Evolutionary conservation across 2,888 invertebrate species (phyloP).

Genomic region (Dasypogon diadema): DNA sequence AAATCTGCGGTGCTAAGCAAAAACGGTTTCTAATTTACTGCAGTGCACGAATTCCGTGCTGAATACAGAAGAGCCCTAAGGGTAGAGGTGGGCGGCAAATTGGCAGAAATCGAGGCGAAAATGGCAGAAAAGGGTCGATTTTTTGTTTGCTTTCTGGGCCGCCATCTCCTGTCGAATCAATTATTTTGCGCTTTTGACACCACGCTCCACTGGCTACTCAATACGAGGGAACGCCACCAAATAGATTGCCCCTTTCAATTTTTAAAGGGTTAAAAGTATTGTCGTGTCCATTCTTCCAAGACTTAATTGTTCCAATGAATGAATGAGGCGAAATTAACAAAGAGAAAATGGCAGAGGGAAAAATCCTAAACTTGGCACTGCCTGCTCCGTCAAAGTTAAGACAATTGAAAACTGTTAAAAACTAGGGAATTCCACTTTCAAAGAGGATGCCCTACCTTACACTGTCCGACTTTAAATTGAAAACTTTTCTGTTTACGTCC

Average conservation of each 20-base stretch:
- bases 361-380: slow-evolving; percentile 17
- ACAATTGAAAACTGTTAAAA: slow-evolving; percentile 49
- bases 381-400: slow-evolving; percentile 35
- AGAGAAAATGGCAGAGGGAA: not conserved
- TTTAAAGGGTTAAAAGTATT: slow-evolving; percentile 46
- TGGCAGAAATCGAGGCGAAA: slow-evolving; percentile 16
- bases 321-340: slow-evolving; percentile 40
- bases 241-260: slow-evolving; percentile 29
- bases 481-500: slow-evolving; percentile 43
- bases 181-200: slow-evolving; percentile 50
- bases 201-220: slow-evolving; percentile 42
- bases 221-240: slow-evolving; percentile 21
- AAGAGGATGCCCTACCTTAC: not conserved
- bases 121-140: slow-evolving; percentile 44
- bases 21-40: slow-evolving; percentile 50
- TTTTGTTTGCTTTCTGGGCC: slow-evolving; percentile 38
- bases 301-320: slow-evolving; percentile 38
- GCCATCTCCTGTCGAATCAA: slow-evolving; percentile 43
- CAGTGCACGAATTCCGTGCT: slow-evolving; percentile 31
- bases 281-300: slow-evolving; percentile 26
- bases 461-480: slow-evolving; percentile 40
- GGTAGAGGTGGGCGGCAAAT: slow-evolving; percentile 22
- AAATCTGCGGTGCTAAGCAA: slow-evolving; percentile 50
- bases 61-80: slow-evolving; percentile 40
- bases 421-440: slow-evolving; percentile 4